Percentiles rank a stretch among this genome's conserved stretches.
phyloP scores from a whole-genome alignment of 2,797 vertebrate species.

The Myotis myotis region DNA sequence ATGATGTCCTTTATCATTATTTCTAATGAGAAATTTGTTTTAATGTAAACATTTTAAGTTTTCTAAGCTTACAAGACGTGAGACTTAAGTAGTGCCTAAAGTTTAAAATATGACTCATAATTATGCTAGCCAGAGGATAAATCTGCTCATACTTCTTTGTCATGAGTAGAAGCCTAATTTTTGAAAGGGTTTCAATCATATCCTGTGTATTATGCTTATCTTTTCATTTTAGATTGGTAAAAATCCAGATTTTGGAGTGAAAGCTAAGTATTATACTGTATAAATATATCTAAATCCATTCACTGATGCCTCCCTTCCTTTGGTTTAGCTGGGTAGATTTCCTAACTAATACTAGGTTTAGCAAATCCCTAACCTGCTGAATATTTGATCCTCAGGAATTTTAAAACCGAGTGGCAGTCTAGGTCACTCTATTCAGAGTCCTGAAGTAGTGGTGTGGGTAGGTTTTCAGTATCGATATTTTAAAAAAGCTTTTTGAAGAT shows the following conservation, averaged over 20 bases:
- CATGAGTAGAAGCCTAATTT: neutral
- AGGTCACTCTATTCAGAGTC: neutral
- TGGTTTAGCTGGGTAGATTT: neutral
- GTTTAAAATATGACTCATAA: neutral
- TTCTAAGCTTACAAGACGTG: neutral
- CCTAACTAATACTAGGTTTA: neutral
- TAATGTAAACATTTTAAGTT: neutral
- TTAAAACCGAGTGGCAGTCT: neutral
- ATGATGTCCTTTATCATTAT: neutral
- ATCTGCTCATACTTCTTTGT: neutral
- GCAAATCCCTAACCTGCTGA: neutral
- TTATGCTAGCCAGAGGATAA: neutral
- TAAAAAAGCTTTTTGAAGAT: neutral
- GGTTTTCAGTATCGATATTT: neutral
- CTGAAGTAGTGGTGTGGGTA: neutral
- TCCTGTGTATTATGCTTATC: neutral
- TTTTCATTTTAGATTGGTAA: neutral
- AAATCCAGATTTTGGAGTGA: neutral
- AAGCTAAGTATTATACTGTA: neutral
- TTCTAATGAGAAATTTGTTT: conserved; percentile 3
- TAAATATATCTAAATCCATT: neutral
- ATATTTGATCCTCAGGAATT: neutral
- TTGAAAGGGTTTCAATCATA: neutral
- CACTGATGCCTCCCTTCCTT: neutral
- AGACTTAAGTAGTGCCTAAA: neutral